Percentiles rank a stretch among this genome's conserved stretches.
Conservation (phyloP, 1,140 invertebrate genomes). For the Heliconius nattereri region DNA sequence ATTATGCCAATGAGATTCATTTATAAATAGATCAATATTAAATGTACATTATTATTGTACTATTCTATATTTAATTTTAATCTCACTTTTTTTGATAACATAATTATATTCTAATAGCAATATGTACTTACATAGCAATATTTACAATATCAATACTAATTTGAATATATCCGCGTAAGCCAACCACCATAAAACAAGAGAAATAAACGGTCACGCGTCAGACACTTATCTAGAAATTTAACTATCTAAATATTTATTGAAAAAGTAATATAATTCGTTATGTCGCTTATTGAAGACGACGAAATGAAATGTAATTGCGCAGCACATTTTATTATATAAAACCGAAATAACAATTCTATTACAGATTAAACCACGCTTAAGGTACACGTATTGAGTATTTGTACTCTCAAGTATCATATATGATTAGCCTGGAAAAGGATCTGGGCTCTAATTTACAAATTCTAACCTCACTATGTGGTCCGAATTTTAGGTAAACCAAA, state of each 20-base stretch:
- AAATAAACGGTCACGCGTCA: slow-evolving; percentile 11
- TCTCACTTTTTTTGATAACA: slow-evolving; percentile 78
- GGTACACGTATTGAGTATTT: slow-evolving; percentile 60
- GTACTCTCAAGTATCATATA: slow-evolving; percentile 65
- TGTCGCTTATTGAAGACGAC: slow-evolving; percentile 46
- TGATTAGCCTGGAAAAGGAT: slow-evolving; percentile 51
- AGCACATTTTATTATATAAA: slow-evolving; percentile 14
- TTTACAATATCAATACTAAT: slow-evolving; percentile 58
- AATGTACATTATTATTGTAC: slow-evolving; percentile 61
- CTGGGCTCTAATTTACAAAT: slow-evolving; percentile 55
- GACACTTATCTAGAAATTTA: slow-evolving; percentile 44
- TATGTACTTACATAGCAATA: slow-evolving; percentile 78
- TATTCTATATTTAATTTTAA: slow-evolving; percentile 75
- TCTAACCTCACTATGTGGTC: slow-evolving; percentile 69
- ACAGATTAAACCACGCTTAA: slow-evolving; percentile 37
- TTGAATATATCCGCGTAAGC: slow-evolving; percentile 11
- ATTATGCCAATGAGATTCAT: slow-evolving; percentile 47
- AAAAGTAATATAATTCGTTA: slow-evolving; percentile 68
- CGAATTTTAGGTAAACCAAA: slow-evolving; percentile 58
- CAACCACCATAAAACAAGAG: not conserved
- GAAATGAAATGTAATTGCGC: slow-evolving; percentile 40
- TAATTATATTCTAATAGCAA: slow-evolving; percentile 74
- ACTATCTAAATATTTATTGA: slow-evolving; percentile 57
- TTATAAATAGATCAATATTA: slow-evolving; percentile 54
- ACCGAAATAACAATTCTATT: not conserved